Conservation (phyloP, 2,113 vertebrate species). For the Cynocephalus volans region DNA sequence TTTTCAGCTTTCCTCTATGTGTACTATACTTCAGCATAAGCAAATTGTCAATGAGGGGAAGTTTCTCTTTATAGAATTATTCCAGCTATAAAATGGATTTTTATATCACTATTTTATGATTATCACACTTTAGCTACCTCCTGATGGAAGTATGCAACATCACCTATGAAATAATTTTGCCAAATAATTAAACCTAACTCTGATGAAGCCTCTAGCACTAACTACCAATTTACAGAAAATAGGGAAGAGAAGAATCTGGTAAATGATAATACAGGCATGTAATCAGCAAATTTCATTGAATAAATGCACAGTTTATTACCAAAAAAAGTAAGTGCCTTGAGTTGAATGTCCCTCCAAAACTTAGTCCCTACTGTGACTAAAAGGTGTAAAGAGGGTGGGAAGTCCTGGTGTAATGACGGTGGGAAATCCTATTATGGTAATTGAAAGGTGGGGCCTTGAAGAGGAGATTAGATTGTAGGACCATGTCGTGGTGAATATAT, state of each 20-base stretch:
- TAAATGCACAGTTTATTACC: background rate
- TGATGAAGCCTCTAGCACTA: background rate
- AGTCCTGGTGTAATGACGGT: too few species aligned
- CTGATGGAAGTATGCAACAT: background rate
- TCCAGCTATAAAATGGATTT: constrained; percentile 21
- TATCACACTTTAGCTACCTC: background rate
- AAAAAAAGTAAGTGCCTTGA: background rate
- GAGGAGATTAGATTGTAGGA: too few species aligned
- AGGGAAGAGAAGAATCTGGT: background rate
- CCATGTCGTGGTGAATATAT: too few species aligned
- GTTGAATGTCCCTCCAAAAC: too few species aligned
- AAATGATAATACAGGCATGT: background rate
- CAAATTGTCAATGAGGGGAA: constrained; percentile 8
- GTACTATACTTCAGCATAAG: background rate
- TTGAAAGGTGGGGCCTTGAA: too few species aligned
- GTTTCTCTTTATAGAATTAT: background rate
- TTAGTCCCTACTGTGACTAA: too few species aligned
- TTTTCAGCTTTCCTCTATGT: background rate
- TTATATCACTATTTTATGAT: background rate
- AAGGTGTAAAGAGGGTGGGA: too few species aligned
- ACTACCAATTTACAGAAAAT: background rate
- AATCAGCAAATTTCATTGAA: background rate
- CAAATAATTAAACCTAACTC: constrained; percentile 37
- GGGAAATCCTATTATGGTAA: too few species aligned
- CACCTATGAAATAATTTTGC: background rate